These are phyloP conservation scores for Eurytemora carolleeae DNA, from an alignment of 1,140 invertebrate species.

Conservation along the genomic window DNA sequence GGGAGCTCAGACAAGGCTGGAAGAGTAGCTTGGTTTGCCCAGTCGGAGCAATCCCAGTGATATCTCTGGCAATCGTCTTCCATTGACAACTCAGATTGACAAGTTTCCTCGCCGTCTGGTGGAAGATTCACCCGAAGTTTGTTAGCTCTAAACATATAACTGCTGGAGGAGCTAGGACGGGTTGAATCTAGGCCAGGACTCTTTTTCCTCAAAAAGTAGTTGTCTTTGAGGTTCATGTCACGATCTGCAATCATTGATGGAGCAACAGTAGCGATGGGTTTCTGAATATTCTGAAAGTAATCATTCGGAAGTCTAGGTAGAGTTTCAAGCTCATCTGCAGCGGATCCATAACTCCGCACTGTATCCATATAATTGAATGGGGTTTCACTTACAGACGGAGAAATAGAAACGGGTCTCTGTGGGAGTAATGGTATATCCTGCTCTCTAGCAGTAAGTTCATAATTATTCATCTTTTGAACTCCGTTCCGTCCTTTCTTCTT, in stretches of 20 bases:
- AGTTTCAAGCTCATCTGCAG: conserved; percentile 7
- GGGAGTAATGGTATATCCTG: not conserved
- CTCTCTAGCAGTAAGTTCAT: not conserved
- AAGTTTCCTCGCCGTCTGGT: not conserved
- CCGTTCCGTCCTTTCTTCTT: not conserved
- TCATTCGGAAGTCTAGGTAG: conserved; percentile 5
- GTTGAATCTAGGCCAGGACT: not conserved
- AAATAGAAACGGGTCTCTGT: not conserved
- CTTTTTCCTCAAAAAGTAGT: conserved; percentile 4
- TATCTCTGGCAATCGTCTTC: conserved; percentile 2
- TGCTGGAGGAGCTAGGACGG: not conserved
- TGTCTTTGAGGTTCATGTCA: conserved; percentile 2
- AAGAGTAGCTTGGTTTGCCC: not conserved
- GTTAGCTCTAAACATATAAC: not conserved
- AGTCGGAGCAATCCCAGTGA: conserved; percentile 9
- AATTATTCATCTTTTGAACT: not conserved
- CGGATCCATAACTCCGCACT: conserved; percentile 8
- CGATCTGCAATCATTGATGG: not conserved
- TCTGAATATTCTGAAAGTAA: conserved; percentile 9
- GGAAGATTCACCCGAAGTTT: not conserved
- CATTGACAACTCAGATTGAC: not conserved
- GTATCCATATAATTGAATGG: conserved; percentile 4
- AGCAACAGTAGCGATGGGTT: conserved; percentile 6
- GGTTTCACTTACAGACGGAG: not conserved
- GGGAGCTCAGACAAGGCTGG: conserved; percentile 4